Evolutionary conservation across 2,113 vertebrate genomes (phyloP), one percentile per base, ranked within the genome.

Genomic region (Pseudorhombus dupliciocellatus): DNA sequence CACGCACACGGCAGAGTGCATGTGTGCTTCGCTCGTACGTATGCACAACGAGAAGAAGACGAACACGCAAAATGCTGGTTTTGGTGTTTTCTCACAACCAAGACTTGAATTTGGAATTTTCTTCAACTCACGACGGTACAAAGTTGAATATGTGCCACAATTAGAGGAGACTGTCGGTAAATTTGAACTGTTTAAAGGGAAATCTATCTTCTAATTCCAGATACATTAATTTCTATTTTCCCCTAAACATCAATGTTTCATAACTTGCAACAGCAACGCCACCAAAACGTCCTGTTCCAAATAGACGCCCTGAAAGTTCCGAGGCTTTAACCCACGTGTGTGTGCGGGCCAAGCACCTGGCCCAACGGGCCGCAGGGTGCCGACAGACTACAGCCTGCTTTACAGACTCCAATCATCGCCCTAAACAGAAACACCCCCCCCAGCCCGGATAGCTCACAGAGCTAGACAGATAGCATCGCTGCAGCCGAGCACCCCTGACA

Each of bases 391-490:
- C 22, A 52, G 28, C 61, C 77, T 69, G 66, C 62, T 60, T 87
- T 77, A 81, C 72, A 83, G 70, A 78, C 77, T 80, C 61, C 64
- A 70, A 52, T 44, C 66, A 8, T 58, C 0, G 16, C 70, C 62
- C 75, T 81, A 74, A 84, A 81, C 79, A 78, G 64, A 81, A 83
- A 77, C 71, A 68, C 55, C 21, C 8, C 50, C n/a, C 57, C 66
- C 70, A 44, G 68, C 55, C 74, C 26, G 25, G 48, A 83, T 80
- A 63, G 82, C 84, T 86, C 70, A 83, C 77, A 58, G 58, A 12
- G 53, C 37, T n/a, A n/a, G n/a, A 70, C 54, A 46, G 48, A 73
- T 83, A 67, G 66, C 68, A 73, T 66, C 63, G 22, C 59, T 61
- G 53, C 46, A 78, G 40, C 51, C 60, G 70, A 57, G 64, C 72